Evolutionary conservation across 37 sponge, comb jelly and placozoan genomes (phyloP), one percentile per base, ranked within the genome.

Genomic region (Oscarella lobularis): DNA sequence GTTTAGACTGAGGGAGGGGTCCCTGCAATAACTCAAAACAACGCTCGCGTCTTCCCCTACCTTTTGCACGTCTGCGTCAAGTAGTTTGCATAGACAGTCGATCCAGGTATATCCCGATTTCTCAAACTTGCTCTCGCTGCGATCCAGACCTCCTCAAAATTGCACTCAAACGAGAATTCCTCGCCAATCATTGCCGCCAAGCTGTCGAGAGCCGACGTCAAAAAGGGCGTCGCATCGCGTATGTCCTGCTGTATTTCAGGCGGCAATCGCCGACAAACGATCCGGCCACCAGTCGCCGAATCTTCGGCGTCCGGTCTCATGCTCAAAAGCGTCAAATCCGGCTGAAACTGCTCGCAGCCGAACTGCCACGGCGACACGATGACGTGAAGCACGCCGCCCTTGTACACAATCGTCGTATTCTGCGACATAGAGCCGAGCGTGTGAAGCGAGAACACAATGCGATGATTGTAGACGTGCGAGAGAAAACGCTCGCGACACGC

Each of bases 51-150:
- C 14, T 48, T 20, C 14, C 20, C 9, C 20, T 48, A 48, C 60
- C 60, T 48, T 48, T 48, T 48, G 60, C 14, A 48, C 60, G 60
- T 20, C 14, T 48, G 60, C 60, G 60, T 48, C 60, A 48, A 48
- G 60, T 48, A 48, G 60, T 48, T 48, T 9, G 60, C 60, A 48
- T 48, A 48, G 14, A 48, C 60, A 20, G 60, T 48, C 20, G 60
- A 48, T 48, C 60, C 60, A 20, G 20, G 60, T 27, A 48, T 48
- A 20, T 27, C 9, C 20, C 60, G 9, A 20, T 48, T 48, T 27
- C 60, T 9, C 9, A 20, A 20, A 48, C 60, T 48, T 20, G 60
- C 60, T 20, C 20, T 20, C 14, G 60, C 20, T 20, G 60, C 60
- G 14, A 48, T 48, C 9, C 9, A 48, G 60, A 48, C 60, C 14